A percentile compares a stretch with the other conserved stretches of the same genome.
Conservation (phyloP, 1,140 invertebrate species). For the Drosophila subobscura region DNA sequence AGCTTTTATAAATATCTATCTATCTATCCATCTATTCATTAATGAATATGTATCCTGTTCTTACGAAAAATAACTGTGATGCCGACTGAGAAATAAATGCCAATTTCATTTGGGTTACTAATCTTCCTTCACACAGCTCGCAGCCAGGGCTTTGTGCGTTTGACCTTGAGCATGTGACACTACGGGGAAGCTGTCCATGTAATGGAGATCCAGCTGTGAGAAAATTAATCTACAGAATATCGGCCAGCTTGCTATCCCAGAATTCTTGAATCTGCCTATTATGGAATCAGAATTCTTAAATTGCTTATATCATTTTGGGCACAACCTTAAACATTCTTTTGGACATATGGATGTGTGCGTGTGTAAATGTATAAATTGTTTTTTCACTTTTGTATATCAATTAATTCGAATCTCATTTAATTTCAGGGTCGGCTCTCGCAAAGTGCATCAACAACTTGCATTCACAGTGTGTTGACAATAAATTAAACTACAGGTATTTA, state of each 20-base stretch:
- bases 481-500: slow-evolving; percentile 18
- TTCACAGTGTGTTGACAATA: slow-evolving; percentile 40
- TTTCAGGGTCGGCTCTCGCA: slow-evolving; percentile 34
- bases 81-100: background rate
- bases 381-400: slow-evolving; percentile 9
- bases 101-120: background rate
- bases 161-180: slow-evolving; percentile 39
- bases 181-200: slow-evolving; percentile 23
- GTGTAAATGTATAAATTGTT: background rate
- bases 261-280: background rate
- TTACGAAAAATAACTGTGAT: background rate
- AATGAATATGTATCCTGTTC: background rate
- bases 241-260: background rate
- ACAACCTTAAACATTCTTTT: too few species aligned
- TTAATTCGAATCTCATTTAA: background rate
- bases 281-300: background rate
- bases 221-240: background rate
- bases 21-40: background rate
- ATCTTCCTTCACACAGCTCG: slow-evolving; percentile 1
- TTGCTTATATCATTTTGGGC: background rate
- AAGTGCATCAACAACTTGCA: slow-evolving; percentile 30
- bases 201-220: background rate
- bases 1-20: background rate
- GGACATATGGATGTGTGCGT: too few species aligned
- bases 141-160: background rate